A percentile compares a stretch with the other conserved stretches of the same genome.
phyloP scores from a whole-genome alignment of 1,140 invertebrate species.

The Antheraea pernyi region DNA sequence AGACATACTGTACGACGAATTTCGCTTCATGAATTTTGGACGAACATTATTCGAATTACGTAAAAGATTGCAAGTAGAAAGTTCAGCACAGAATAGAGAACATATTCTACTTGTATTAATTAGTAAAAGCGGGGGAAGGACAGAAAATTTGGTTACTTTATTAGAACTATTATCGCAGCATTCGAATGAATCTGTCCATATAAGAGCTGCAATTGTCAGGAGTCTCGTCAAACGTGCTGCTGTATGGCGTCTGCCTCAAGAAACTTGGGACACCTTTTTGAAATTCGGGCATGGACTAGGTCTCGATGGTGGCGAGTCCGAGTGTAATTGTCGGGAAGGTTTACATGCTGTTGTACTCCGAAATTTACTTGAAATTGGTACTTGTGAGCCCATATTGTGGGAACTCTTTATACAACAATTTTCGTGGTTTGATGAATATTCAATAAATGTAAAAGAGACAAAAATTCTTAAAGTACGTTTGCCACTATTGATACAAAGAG shows the following conservation, averaged over 20 bases:
- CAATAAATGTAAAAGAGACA: constrained; percentile 35
- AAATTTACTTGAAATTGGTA: constrained; percentile 27
- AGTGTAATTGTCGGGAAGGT: constrained; percentile 42
- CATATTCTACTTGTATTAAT: constrained; percentile 58
- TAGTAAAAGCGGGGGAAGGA: constrained; percentile 47
- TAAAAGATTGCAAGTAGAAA: constrained; percentile 37
- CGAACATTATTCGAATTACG: constrained; percentile 44
- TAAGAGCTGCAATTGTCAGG: constrained; percentile 47
- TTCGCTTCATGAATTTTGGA: constrained; percentile 47
- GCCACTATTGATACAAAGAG: constrained; percentile 30
- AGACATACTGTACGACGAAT: constrained; percentile 47
- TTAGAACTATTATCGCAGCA: constrained; percentile 36
- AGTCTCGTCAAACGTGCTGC: constrained; percentile 46
- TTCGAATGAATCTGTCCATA: constrained; percentile 44
- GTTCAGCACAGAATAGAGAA: constrained; percentile 40
- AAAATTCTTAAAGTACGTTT: constrained; percentile 1
- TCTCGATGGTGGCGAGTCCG: constrained; percentile 33
- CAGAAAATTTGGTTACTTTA: constrained; percentile 36
- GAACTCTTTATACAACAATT: constrained; percentile 37
- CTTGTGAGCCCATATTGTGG: constrained; percentile 20
- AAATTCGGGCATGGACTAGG: constrained; percentile 42
- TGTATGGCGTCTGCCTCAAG: constrained; percentile 42
- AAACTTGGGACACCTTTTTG: constrained; percentile 41
- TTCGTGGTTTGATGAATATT: constrained; percentile 45
- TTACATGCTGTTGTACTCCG: constrained; percentile 49